A percentile compares a stretch with the other conserved stretches of the same genome.
These are phyloP conservation scores for Vulpes vulpes DNA, from an alignment of 2,113 vertebrate genomes.

Conservation along the genomic window DNA sequence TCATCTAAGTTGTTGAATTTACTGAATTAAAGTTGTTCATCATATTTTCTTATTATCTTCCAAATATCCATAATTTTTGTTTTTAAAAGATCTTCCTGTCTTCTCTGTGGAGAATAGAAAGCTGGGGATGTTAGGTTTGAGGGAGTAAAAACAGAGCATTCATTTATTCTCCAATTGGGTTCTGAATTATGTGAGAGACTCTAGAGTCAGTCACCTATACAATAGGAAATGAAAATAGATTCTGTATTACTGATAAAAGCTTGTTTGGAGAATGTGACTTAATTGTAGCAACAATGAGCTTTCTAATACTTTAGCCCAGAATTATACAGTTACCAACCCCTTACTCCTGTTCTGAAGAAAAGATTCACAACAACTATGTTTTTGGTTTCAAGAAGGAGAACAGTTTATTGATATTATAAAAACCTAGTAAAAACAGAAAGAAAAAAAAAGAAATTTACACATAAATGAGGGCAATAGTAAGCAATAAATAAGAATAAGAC, in stretches of 20 bases:
- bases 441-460: not conserved
- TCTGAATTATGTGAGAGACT: not conserved
- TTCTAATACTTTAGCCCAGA: not conserved
- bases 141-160: not conserved
- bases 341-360: not conserved
- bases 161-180: not conserved
- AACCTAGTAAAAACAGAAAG: not conserved
- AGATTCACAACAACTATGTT: not conserved
- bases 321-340: not conserved
- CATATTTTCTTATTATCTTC: not conserved
- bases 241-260: not conserved
- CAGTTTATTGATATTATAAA: not conserved
- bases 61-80: not conserved
- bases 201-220: not conserved
- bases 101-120: not conserved
- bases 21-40: not conserved
- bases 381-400: not conserved
- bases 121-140: not conserved
- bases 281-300: not conserved
- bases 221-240: not conserved
- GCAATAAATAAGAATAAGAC: not conserved
- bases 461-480: not conserved
- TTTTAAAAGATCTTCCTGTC: not conserved
- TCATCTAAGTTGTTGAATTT: slow-evolving; percentile 5
- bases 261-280: not conserved